phyloP scores from a whole-genome alignment of 2,888 invertebrate genomes.

The Tetragnatha montana region DNA sequence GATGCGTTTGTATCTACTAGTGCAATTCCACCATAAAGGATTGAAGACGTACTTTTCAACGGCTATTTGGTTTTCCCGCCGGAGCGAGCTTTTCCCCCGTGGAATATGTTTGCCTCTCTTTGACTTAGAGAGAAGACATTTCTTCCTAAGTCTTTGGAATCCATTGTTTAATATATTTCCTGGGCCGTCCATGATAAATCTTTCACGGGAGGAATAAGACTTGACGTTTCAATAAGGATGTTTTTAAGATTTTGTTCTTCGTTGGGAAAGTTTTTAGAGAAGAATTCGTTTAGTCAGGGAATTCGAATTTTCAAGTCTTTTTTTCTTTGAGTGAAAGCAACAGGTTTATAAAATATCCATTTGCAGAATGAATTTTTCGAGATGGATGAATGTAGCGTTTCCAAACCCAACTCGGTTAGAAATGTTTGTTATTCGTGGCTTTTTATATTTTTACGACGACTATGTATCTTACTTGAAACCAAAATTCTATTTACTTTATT shows the following conservation, averaged over 20 bases:
- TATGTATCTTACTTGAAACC: no score
- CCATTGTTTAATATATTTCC: background rate
- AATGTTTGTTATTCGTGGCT: no score
- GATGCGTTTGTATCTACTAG: background rate
- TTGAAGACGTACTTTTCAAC: conserved; percentile 9
- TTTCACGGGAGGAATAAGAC: background rate
- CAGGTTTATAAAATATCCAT: background rate
- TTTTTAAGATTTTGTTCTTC: background rate
- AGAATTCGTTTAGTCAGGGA: background rate
- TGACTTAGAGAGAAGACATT: background rate
- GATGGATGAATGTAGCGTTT: background rate
- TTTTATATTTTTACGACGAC: no score
- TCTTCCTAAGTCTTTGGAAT: background rate
- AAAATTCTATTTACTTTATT: no score
- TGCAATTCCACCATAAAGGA: background rate
- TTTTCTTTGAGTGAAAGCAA: background rate
- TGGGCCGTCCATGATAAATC: background rate
- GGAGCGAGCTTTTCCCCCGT: background rate
- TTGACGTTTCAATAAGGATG: background rate
- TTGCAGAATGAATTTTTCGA: background rate
- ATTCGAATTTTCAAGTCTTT: background rate
- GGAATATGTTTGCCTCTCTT: background rate
- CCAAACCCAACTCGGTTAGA: background rate
- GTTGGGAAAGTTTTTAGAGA: background rate
- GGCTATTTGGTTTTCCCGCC: conserved; percentile 7